Evolutionary conservation across 2,113 vertebrate species (phyloP).

Genomic region (Sula dactylatra): DNA sequence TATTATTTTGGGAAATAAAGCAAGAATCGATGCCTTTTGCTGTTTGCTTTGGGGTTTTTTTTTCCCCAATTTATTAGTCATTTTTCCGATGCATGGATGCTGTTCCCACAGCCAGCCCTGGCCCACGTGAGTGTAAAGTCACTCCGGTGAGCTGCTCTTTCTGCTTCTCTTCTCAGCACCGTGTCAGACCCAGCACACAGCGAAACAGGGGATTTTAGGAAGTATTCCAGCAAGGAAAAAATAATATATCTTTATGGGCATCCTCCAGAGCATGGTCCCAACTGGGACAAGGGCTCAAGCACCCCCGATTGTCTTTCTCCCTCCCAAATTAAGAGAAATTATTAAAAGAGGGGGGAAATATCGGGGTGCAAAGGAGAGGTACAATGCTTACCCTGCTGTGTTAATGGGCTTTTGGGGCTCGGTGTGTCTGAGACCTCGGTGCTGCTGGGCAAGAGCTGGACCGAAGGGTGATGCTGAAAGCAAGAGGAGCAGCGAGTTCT

Average conservation of each 20-base stretch:
- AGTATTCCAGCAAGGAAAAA: not conserved
- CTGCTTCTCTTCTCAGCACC: not conserved
- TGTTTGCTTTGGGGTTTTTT: not conserved
- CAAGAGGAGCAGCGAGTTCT: not conserved
- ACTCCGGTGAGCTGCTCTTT: not conserved
- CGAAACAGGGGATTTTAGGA: not conserved
- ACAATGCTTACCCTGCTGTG: accelerated
- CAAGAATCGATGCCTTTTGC: not conserved
- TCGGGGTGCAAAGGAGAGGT: not conserved
- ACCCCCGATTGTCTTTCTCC: not conserved
- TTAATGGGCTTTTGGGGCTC: not conserved
- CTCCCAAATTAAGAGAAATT: not conserved
- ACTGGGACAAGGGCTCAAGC: not conserved
- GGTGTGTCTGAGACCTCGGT: accelerated
- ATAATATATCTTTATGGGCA: not conserved
- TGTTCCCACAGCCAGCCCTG: not conserved
- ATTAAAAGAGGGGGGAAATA: not conserved
- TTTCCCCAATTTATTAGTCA: accelerated
- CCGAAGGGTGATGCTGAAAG: not conserved
- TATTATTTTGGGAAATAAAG: too few relatives aligned
- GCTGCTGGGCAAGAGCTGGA: not conserved
- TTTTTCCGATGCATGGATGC: accelerated
- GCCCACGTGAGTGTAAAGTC: not conserved
- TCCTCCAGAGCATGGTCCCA: not conserved
- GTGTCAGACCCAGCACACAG: accelerated